Evolutionary conservation across 2,888 invertebrate species (phyloP), one percentile per base, ranked within the genome.

Genomic region (Drosophila neonasuta): DNA sequence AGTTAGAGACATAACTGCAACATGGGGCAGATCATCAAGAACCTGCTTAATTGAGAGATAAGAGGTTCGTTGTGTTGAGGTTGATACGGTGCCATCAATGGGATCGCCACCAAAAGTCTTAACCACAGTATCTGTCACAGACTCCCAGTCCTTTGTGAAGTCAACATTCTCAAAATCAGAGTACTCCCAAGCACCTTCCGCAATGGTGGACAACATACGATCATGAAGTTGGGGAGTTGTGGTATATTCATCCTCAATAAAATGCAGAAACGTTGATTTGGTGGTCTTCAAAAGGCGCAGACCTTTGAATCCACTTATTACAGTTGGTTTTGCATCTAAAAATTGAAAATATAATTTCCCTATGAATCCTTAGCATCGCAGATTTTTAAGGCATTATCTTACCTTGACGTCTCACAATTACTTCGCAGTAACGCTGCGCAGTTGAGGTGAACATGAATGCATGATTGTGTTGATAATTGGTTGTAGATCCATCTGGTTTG

Each of bases 151-250:
- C 39, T 39, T 20, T 13, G n/a, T 51, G n/a, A 50, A 50, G 9
- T 50, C n/a, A 7, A 50, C 36, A n/a, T 50, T 50, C 8, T 50
- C 50, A 4, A 50, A 13, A 24, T 39, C 36, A 13, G 13, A 3
- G 24, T 51, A 51, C 39, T 51, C 51, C 39, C 51, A 39, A 39
- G 50, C 36, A 7, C 50, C 50, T 8, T 50, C 50, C n/a, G 50
- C 36, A 36, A 50, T 36, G 20, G 50, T 50, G 13, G 20, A 50
- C 5, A 50, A 36, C 5, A 50, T 24, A 17, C 50, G 50, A 24
- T 50, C 50, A 8, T n/a, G 7, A 3, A 50, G 4, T 10, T 39
- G 6, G 13, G 39, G 51, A 9, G 51, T 51, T 5, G 51, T 51
- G n/a, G 24, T 8, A 2, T 39, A 39, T 39, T 51, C 51, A 13